Percentiles rank a stretch among this genome's conserved stretches.
Evolutionary conservation across 2,888 invertebrate genomes (phyloP).

Genomic region (Euproctis similis): DNA sequence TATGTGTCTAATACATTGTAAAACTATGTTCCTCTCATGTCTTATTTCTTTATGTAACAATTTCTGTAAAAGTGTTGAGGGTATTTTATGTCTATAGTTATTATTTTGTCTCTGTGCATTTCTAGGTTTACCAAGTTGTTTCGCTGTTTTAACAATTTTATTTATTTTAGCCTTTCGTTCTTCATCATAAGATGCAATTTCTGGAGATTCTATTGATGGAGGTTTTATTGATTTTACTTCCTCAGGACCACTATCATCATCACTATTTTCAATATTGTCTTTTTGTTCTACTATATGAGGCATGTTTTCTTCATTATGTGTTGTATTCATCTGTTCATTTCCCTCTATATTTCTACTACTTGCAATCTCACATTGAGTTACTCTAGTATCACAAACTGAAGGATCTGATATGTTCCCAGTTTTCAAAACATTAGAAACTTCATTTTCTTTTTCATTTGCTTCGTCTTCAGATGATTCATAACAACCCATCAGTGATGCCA

Average conservation of each 20-base stretch:
- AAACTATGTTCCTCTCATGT: slow-evolving; percentile 89
- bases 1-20: slow-evolving; percentile 90
- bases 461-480: slow-evolving; percentile 73
- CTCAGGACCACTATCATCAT: slow-evolving; percentile 15
- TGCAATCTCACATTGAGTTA: neutral
- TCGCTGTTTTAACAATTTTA: slow-evolving; percentile 1
- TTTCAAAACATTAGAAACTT: no score
- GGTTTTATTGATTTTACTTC: slow-evolving; percentile 16
- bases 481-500: slow-evolving; percentile 73
- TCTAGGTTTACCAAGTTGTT: slow-evolving; percentile 4
- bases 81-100: slow-evolving; percentile 38
- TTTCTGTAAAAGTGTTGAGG: slow-evolving; percentile 80
- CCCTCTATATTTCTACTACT: neutral
- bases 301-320: neutral
- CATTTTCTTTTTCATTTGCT: slow-evolving; percentile 10
- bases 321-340: neutral
- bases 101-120: slow-evolving; percentile 13
- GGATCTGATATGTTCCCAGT: neutral
- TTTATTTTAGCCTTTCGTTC: slow-evolving; percentile 7
- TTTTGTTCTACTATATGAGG: neutral
- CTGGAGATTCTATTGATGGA: slow-evolving; percentile 1
- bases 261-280: slow-evolving; percentile 12
- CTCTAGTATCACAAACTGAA: no score
- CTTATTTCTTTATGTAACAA: slow-evolving; percentile 85
- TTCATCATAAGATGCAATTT: slow-evolving; percentile 13